Conservation (phyloP, 1,140 invertebrate genomes). For the Oscheius sp. region DNA sequence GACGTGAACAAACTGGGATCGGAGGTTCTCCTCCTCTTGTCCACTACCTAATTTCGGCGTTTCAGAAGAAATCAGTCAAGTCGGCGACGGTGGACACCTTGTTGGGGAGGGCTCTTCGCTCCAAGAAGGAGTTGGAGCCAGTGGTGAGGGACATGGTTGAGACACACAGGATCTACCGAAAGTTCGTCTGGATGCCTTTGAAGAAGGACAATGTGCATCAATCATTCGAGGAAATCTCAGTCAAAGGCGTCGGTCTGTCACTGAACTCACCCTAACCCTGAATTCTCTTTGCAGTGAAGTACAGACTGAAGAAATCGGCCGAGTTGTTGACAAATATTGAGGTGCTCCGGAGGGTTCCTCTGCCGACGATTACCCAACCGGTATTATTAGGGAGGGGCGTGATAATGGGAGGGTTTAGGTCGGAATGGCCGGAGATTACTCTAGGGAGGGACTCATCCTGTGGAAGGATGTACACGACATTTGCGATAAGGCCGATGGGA, state of each 20-base stretch:
- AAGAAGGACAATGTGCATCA: not conserved
- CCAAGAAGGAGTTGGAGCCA: not conserved
- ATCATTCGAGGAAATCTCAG: not conserved
- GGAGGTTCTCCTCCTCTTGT: not conserved
- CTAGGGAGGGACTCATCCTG: not conserved
- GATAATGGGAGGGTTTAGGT: too few species aligned
- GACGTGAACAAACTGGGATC: not conserved
- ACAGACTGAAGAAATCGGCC: not conserved
- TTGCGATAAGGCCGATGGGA: slow-evolving; percentile 25
- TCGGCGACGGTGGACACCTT: not conserved
- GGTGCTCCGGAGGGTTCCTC: not conserved
- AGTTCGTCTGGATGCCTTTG: slow-evolving; percentile 18
- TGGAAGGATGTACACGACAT: not conserved
- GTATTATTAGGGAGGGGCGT: not conserved
- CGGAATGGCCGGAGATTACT: not conserved
- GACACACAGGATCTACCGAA: slow-evolving; percentile 2
- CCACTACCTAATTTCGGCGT: not conserved
- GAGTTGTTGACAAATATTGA: not conserved
- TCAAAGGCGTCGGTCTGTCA: not conserved
- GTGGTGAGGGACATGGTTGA: slow-evolving; percentile 2
- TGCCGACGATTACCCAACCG: slow-evolving; percentile 1
- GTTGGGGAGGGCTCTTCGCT: not conserved
- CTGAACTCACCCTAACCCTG: not conserved
- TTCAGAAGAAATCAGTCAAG: too few species aligned
- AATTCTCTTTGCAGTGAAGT: not conserved